Evolutionary conservation across 2,113 vertebrate species (phyloP).

Genomic region (Talpa occidentalis): DNA sequence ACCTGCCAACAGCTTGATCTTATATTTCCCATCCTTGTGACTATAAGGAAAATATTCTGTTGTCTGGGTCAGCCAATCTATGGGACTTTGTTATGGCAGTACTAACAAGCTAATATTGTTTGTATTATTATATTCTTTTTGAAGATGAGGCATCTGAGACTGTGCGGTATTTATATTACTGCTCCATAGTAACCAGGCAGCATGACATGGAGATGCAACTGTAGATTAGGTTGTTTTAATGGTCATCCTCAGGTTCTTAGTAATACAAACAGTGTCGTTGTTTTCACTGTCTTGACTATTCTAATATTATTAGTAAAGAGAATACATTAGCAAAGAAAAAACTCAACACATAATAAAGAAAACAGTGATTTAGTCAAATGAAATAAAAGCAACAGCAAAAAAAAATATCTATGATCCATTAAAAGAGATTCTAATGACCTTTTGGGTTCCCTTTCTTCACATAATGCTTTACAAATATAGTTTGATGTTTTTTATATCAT

Average conservation of each 20-base stretch:
- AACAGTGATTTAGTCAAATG: background rate
- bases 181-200: background rate
- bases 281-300: background rate
- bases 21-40: background rate
- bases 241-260: background rate
- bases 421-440: background rate
- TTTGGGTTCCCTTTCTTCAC: background rate
- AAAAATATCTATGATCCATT: background rate
- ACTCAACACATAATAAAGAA: background rate
- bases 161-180: background rate
- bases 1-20: background rate
- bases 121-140: background rate
- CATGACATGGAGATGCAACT: background rate
- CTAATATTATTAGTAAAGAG: background rate
- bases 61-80: background rate
- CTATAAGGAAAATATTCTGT: background rate
- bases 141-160: background rate
- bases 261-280: background rate
- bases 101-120: background rate
- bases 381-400: background rate
- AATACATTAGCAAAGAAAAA: background rate
- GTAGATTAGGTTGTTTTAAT: background rate
- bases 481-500: background rate
- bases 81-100: background rate
- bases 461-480: background rate